Conservation (phyloP, 2,888 invertebrate genomes). For the Eristalis arbustorum region DNA sequence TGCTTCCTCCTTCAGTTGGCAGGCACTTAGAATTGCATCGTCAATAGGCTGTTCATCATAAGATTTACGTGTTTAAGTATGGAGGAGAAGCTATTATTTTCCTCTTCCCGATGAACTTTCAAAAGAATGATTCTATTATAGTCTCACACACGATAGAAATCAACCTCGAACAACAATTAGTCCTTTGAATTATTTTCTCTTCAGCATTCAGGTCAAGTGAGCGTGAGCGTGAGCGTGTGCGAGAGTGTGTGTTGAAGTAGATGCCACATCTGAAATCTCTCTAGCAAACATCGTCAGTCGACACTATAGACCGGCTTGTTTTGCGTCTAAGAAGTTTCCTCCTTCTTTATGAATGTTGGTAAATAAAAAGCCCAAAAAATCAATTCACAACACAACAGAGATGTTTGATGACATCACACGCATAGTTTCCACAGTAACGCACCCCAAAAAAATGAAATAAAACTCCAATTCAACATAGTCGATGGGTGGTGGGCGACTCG, state of each 20-base stretch:
- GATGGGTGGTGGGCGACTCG: background rate
- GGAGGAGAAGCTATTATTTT: constrained; percentile 24
- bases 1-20: background rate
- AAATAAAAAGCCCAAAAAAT: too few species aligned
- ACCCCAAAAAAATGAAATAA: background rate
- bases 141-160: constrained; percentile 37
- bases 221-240: background rate
- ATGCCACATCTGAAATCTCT: background rate
- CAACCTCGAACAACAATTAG: constrained; percentile 28
- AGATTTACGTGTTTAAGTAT: constrained; percentile 54
- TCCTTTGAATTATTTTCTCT: constrained; percentile 24
- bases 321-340: background rate
- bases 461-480: background rate
- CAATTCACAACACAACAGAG: background rate
- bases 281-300: background rate
- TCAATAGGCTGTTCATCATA: constrained; percentile 24
- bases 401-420: constrained; percentile 31
- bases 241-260: background rate
- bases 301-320: background rate
- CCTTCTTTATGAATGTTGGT: background rate
- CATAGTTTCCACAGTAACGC: constrained; percentile 8
- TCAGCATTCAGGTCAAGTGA: constrained; percentile 47
- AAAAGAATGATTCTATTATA: constrained; percentile 6
- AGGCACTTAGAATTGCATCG: constrained; percentile 29
- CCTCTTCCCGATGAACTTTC: constrained; percentile 31